phyloP scores from a whole-genome alignment of 2,797 vertebrate species.

The Melanotaenia trifasciata region DNA sequence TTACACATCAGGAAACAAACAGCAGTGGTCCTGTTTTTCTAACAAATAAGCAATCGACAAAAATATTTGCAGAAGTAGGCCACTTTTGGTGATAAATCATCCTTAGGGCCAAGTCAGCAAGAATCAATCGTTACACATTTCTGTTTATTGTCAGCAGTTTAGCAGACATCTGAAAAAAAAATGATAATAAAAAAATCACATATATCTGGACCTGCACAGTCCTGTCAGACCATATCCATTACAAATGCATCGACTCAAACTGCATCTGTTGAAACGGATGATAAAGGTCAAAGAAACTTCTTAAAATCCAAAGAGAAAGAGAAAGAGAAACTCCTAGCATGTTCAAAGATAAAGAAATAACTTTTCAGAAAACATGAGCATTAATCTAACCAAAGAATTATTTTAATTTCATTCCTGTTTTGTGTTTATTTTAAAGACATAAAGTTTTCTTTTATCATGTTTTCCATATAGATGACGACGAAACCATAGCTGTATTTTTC shows the following conservation, averaged over 20 bases:
- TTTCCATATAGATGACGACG: slow-evolving; percentile 10
- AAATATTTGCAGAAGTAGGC: slow-evolving; percentile 47
- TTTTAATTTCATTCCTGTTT: slow-evolving; percentile 1
- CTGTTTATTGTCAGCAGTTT: slow-evolving; percentile 56
- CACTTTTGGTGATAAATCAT: slow-evolving; percentile 58
- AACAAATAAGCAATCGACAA: slow-evolving; percentile 26
- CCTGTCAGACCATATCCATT: slow-evolving; percentile 5
- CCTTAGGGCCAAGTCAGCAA: slow-evolving; percentile 41
- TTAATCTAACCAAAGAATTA: slow-evolving; percentile 35
- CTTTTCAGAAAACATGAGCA: slow-evolving; percentile 55
- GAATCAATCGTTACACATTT: slow-evolving; percentile 52
- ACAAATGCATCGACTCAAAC: slow-evolving; percentile 13
- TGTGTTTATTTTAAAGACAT: neutral
- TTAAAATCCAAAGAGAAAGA: slow-evolving; percentile 21
- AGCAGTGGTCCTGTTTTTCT: slow-evolving; percentile 14
- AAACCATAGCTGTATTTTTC: slow-evolving; percentile 15
- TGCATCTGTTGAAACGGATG: slow-evolving; percentile 31
- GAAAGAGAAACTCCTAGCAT: slow-evolving; percentile 1
- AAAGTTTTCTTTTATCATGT: slow-evolving; percentile 8
- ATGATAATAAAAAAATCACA: slow-evolving; percentile 41
- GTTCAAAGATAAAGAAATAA: slow-evolving; percentile 41
- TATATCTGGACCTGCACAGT: slow-evolving; percentile 27
- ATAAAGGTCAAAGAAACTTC: slow-evolving; percentile 38
- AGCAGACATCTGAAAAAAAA: slow-evolving; percentile 50
- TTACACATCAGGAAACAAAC: slow-evolving; percentile 26